These are phyloP conservation scores for Drosophila melanogaster DNA, from an alignment of 1,140 invertebrate species.

Conservation along the genomic window Release_6_plus_ISO1_MT NC_004354.4:3054501-3055000, in stretches of 20 bases:
- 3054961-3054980: constrained; percentile 38
- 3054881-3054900: constrained; percentile 80
- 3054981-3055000: constrained; percentile 13
- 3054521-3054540: constrained; percentile 8
- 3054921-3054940: constrained; percentile 73
- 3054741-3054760: constrained; percentile 80
- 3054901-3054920: constrained; percentile 82
- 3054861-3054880: constrained; percentile 46
- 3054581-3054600: constrained; percentile 15
- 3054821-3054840: constrained; percentile 18
- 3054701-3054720: constrained; percentile 34
- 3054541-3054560: constrained; percentile 32
- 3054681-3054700: constrained; percentile 15
- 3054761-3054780: constrained; percentile 69
- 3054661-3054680: constrained; percentile 19
- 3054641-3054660: constrained; percentile 28
- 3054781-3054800: constrained; percentile 41
- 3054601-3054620: constrained; percentile 49
- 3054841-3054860: constrained; percentile 18
- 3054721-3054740: constrained; percentile 80
- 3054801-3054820: constrained; percentile 38
- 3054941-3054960: constrained; percentile 28
- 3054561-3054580: constrained; percentile 54
- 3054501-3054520: constrained; percentile 25
- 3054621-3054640: constrained; percentile 40